A percentile compares a stretch with the other conserved stretches of the same genome.
These are phyloP conservation scores for Lordiphosa mommai DNA, from an alignment of 1,140 invertebrate genomes.

Conservation along the genomic window DNA sequence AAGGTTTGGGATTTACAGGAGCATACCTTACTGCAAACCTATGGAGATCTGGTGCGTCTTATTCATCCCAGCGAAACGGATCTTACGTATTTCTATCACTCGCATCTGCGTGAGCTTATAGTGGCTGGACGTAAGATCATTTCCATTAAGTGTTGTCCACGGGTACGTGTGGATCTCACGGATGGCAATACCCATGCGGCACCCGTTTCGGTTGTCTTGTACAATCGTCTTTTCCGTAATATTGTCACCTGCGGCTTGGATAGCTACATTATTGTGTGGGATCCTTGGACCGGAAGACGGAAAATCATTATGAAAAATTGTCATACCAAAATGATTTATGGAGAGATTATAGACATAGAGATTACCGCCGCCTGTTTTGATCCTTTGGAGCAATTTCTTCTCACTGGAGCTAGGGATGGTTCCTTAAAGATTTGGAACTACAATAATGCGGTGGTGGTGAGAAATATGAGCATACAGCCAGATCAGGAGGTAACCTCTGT, in stretches of 20 bases:
- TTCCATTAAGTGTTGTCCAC: slow-evolving; percentile 82
- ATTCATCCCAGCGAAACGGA: slow-evolving; percentile 81
- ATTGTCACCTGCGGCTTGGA: slow-evolving; percentile 86
- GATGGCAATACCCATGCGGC: slow-evolving; percentile 86
- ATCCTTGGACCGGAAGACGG: slow-evolving; percentile 83
- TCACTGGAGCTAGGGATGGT: slow-evolving; percentile 86
- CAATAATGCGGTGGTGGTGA: slow-evolving; percentile 85
- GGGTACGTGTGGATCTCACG: slow-evolving; percentile 83
- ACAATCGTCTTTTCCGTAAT: slow-evolving; percentile 85
- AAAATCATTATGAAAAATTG: slow-evolving; percentile 84
- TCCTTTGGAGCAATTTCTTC: slow-evolving; percentile 84
- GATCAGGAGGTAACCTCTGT: slow-evolving; percentile 83
- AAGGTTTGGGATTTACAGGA: slow-evolving; percentile 85
- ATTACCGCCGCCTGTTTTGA: slow-evolving; percentile 89
- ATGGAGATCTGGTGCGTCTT: slow-evolving; percentile 82
- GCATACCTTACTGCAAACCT: slow-evolving; percentile 82
- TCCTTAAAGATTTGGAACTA: slow-evolving; percentile 89
- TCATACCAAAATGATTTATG: slow-evolving; percentile 83
- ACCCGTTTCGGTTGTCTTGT: slow-evolving; percentile 84
- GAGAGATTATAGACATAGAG: slow-evolving; percentile 84
- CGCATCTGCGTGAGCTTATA: slow-evolving; percentile 83
- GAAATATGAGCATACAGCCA: slow-evolving; percentile 83
- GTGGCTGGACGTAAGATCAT: slow-evolving; percentile 83
- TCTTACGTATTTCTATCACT: slow-evolving; percentile 84
- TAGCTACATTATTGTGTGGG: slow-evolving; percentile 87